Evolutionary conservation across 64 coral and sea anemone genomes (phyloP), one percentile per base, ranked within the genome.

Genomic region (Orbicella faveolata): DNA sequence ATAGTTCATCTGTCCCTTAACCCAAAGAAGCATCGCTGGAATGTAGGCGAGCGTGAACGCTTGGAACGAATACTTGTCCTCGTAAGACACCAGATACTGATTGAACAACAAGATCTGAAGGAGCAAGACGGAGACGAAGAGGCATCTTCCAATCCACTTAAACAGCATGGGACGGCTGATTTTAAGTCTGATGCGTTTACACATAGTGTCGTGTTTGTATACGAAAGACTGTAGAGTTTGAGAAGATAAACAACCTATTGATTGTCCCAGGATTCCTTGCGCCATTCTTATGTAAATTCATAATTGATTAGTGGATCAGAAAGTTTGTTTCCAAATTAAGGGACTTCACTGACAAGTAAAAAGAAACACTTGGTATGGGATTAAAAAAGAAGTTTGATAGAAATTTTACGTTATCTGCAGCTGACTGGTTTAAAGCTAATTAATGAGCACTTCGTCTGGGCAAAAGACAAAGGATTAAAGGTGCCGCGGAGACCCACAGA

Each of bases 121-220:
- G 21, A 85, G 82, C 41, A 85, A 7, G 13, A 85, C 39, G 9
- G 64, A 41, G 18, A 73, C 44, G 65, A 85, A 85, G 37, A 85
- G 21, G 65, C 63, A 85, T 16, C 82, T 37, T 68, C 82, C 82
- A 52, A 72, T n/a, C 82, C 82, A 85, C 82, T 72, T 70, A n/a
- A 85, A 85, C 35, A 85, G 63, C 11, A 68, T 36, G 18, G 65
- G 37, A n/a, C 82, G 82, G 39, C 41, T 52, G 37, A 85, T 9
- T 33, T 85, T 25, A 26, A 37, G 44, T 25, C 52, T 25, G 13
- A 70, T n/a, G 7, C 72, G 82, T 85, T 85, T 73, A 73, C 65
- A 85, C 82, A 85, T 85, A 73, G 65, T 85, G 63, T 21, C 52
- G 82, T 85, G 82, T 85, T 85, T 73, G 36, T 30, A 72, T 72